Base-by-base conservation (phyloP, 2,113 vertebrate species). In the Phocoena phocoena region DNA sequence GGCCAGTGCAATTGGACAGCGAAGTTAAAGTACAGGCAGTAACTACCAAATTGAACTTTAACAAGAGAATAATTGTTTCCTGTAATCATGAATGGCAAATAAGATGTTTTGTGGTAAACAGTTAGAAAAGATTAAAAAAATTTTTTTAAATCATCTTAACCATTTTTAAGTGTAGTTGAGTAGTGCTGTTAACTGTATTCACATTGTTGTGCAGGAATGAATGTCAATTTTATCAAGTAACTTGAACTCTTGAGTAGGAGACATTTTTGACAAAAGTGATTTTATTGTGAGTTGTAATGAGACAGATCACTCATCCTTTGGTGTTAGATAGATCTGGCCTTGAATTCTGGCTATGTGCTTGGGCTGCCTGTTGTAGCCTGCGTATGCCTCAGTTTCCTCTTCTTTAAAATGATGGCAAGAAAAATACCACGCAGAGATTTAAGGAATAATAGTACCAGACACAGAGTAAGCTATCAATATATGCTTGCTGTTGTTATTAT, bases 151-250 rank as follows among this genome's bases (percentile, higher is more conserved):
- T 18, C 14, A 15, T 89, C 44, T 82, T 86, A 65, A 74, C 31
- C 26, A 85, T 73, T 95, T 94, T 71, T 55, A 73, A 79, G 9
- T 76, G 17, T 95, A 65, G 31, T 88, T 85, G 25, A 70, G 25
- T 41, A 81, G 47, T 58, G 36, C 55, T 58, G 36, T 62, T 74
- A 94, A 55, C 17, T 50, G 55, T 74, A 87, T 82, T 92, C 36
- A 87, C 26, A 53, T 82, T 73, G 38, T 81, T 88, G 12, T 41
- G 2, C 26, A 81, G 58, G 53, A 95, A 90, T 88, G 88, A 92
- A 62, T 86, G 44, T 87, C 87, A 86, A 67, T 87, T 97, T 96
- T 91, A 63, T 96, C 33, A 92, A 82, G 20, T 93, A 70, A 89
- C 28, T 88, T 63, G 55, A 88, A 47, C 47, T 93, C 36, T 94